These are phyloP conservation scores for Acleris sparsana DNA, from an alignment of 2,888 invertebrate species.

Conservation along the genomic window DNA sequence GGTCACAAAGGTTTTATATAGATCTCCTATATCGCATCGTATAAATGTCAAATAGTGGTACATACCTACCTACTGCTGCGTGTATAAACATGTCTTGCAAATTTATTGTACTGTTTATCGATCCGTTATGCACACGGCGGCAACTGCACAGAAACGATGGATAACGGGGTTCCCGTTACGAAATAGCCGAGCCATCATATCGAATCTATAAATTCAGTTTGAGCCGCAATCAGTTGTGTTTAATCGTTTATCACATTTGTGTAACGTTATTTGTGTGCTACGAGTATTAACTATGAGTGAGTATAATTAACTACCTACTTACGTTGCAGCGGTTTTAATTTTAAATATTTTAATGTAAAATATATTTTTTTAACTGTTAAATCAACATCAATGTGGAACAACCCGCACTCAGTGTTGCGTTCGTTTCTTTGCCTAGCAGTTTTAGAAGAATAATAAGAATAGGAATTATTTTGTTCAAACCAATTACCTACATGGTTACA, in stretches of 20 bases:
- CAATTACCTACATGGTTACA: too few relatives aligned
- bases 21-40: too few relatives aligned
- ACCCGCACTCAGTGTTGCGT: too few relatives aligned
- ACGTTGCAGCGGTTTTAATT: background rate
- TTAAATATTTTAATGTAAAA: background rate
- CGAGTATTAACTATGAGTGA: background rate
- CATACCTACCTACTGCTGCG: too few relatives aligned
- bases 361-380: background rate
- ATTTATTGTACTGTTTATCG: constrained; percentile 34
- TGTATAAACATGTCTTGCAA: constrained; percentile 8
- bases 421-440: too few relatives aligned
- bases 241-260: constrained; percentile 6
- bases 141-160: constrained; percentile 39
- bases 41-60: too few relatives aligned
- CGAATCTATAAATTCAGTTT: constrained; percentile 28
- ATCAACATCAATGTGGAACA: too few relatives aligned
- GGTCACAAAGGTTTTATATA: too few relatives aligned
- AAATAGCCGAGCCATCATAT: constrained; percentile 20
- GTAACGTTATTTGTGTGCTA: constrained; percentile 2
- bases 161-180: constrained; percentile 24
- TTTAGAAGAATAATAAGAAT: too few relatives aligned
- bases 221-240: constrained; percentile 9
- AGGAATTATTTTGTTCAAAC: too few relatives aligned
- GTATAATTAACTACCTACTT: background rate
- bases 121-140: constrained; percentile 44